Evolutionary conservation across 2,888 invertebrate species (phyloP).

Genomic region (Eupsilia transversa): DNA sequence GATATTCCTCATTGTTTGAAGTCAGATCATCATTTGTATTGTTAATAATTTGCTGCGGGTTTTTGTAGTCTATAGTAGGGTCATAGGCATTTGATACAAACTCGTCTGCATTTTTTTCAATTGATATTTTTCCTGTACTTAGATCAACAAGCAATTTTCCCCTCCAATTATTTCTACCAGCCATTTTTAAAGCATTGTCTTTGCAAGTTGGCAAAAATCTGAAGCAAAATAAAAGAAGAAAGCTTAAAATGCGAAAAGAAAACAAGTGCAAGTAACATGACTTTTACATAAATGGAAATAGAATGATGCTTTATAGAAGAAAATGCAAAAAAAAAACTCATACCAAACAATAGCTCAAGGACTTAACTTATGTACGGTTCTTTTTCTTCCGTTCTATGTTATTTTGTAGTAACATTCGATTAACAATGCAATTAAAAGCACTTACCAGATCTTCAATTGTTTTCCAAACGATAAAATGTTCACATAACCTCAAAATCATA

Average conservation of each 20-base stretch:
- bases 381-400: slow-evolving; percentile 5
- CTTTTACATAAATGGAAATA: too few species aligned
- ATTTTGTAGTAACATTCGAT: slow-evolving; percentile 9
- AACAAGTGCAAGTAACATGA: background rate
- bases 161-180: slow-evolving; percentile 5
- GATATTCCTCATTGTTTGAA: slow-evolving; percentile 1
- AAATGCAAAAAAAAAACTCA: slow-evolving; percentile 9
- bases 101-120: background rate
- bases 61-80: background rate
- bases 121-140: slow-evolving; percentile 1
- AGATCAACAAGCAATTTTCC: slow-evolving; percentile 1
- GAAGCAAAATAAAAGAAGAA: slow-evolving; percentile 3
- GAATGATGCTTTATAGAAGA: slow-evolving; percentile 6
- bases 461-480: too few species aligned
- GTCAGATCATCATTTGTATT: slow-evolving; percentile 1
- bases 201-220: slow-evolving; percentile 3
- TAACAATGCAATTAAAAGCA: too few species aligned
- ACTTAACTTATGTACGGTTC: slow-evolving; percentile 8
- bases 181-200: slow-evolving; percentile 3
- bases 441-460: too few species aligned
- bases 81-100: slow-evolving; percentile 3
- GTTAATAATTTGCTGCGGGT: slow-evolving; percentile 4
- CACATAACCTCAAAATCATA: too few species aligned
- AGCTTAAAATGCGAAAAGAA: slow-evolving; percentile 1
- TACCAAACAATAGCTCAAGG: slow-evolving; percentile 8